Conservation (phyloP, 2,797 vertebrate genomes). For the Microctenopoma lineatum region DNA sequence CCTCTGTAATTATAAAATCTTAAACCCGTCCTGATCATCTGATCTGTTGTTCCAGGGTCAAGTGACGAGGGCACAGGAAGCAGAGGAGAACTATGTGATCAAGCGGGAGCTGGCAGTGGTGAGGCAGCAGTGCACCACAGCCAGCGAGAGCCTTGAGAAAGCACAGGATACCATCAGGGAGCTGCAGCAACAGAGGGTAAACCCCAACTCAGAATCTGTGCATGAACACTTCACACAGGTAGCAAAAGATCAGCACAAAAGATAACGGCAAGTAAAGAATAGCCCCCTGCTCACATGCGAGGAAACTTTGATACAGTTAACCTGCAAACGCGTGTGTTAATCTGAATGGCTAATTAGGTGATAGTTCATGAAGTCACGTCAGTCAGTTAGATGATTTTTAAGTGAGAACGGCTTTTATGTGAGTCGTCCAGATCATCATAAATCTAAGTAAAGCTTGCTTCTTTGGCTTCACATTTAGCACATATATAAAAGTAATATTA, state of each 20-base stretch:
- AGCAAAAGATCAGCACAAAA: no score
- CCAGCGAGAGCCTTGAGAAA: conserved; percentile 89
- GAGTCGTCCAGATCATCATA: no score
- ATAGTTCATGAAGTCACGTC: not conserved
- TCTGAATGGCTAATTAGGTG: not conserved
- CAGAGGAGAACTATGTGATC: conserved; percentile 96
- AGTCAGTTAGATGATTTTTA: not conserved
- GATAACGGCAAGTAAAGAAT: no score
- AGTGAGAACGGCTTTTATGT: not conserved
- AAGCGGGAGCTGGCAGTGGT: conserved; percentile 93
- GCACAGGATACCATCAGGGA: conserved; percentile 91
- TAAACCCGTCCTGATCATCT: conserved; percentile 4
- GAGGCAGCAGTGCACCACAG: conserved; percentile 88
- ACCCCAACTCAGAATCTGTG: conserved; percentile 1
- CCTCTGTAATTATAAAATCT: not conserved
- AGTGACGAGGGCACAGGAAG: conserved; percentile 95
- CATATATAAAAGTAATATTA: not conserved
- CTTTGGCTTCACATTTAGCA: no score
- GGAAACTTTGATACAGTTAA: no score
- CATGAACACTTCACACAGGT: not conserved
- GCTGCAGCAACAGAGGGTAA: conserved; percentile 91
- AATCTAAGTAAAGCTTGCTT: no score
- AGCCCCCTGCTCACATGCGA: no score
- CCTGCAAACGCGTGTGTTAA: not conserved
- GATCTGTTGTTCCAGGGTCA: conserved; percentile 85